Evolutionary conservation across 2,797 vertebrate genomes (phyloP).

Genomic region (Spheniscus humboldti): DNA sequence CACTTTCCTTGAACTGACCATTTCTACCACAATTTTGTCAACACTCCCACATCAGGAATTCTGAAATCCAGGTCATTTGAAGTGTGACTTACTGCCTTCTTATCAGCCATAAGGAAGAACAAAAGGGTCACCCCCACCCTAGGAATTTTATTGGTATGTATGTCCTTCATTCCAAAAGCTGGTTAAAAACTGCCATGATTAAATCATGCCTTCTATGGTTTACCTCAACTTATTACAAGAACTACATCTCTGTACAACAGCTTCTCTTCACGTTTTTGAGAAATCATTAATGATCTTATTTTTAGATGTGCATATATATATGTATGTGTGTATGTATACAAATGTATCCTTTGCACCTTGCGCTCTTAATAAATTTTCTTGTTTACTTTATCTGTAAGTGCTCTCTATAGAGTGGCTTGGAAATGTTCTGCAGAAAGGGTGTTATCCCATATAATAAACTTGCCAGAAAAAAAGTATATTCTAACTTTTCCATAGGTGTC

Average conservation of each 20-base stretch:
- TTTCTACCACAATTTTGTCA: not conserved
- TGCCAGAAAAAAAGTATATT: not conserved
- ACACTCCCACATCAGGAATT: not conserved
- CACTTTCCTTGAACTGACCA: not conserved
- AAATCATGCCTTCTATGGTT: not conserved
- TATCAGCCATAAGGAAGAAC: not conserved
- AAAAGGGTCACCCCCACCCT: not conserved
- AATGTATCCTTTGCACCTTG: not conserved
- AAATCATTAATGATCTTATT: not conserved
- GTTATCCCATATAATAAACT: not conserved
- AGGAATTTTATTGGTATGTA: not conserved
- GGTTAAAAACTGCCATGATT: not conserved
- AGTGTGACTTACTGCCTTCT: not conserved
- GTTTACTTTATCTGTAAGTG: not conserved
- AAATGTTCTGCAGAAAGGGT: not conserved
- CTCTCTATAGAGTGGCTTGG: not conserved
- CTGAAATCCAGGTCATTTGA: not conserved
- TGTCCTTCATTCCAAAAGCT: not conserved
- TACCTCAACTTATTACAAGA: not conserved
- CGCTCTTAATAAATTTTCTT: not conserved
- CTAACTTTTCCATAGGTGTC: not conserved
- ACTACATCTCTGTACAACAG: not conserved
- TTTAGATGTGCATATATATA: not conserved
- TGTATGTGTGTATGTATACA: not conserved
- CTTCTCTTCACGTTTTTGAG: not conserved